Base-by-base conservation (phyloP, 2,797 vertebrate genomes). In the Myotis vivesi region DNA sequence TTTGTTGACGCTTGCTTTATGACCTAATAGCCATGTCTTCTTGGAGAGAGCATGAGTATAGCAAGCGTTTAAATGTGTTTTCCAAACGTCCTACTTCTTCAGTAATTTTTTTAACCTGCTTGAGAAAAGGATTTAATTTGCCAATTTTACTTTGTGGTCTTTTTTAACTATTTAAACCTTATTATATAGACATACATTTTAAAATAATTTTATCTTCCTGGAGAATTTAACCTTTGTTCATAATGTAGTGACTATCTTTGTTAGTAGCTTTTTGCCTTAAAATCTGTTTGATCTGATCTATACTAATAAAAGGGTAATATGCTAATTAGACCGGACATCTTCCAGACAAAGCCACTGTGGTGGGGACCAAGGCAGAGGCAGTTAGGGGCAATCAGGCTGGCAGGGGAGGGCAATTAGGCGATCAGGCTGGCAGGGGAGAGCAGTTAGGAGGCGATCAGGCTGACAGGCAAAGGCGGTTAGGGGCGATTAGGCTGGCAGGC, bases 211-310 rank as follows among this genome's bases (percentile, higher is more conserved):
- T 71, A n/a, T 73, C 36, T 73, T 90, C 72, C 62, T 90, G 16
- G 17, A 20, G 13, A 84, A n/a, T 59, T 82, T 88, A 92, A 92
- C 22, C n/a, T 79, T 89, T 94, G 46, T 36, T 57, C 9, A 17
- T 55, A 79, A 83, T 20, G 5, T 92, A 83, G 16, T 46, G n/a
- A 68, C 49, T 22, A 41, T 76, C n/a, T 79, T 86, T 87, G 62
- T 92, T 49, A 73, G 10, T 73, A 79, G 41, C 13, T 46, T 92
- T 95, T 92, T 89, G 81, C 55, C 49, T 72, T 76, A 77, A 72
- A 85, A 66, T 72, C 23, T 77, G 8, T 86, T 91, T 92, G 51
- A 15, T 73, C 33, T 89, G 69, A 62, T 46, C 46, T 46, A 13
- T 46, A 46, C 46, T 46, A 46, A 46, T 46, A 46, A 46, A 46